Base-by-base conservation (phyloP, 1,140 invertebrate genomes). In the Aphaenogaster ashmeadi region DNA sequence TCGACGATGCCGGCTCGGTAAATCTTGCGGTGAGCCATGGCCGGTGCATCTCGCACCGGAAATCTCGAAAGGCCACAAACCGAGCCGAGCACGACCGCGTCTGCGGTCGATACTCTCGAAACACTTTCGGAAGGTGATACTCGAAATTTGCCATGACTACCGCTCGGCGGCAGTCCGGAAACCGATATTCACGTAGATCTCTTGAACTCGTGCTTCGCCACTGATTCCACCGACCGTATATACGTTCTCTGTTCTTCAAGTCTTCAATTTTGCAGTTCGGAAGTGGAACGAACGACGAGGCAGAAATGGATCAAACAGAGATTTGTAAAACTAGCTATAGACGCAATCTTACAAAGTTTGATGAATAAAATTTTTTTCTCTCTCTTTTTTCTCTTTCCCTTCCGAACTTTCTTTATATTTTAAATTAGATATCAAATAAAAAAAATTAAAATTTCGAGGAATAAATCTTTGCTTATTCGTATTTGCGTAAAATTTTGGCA, bases 11-110 rank as follows among this genome's bases (percentile, higher is more conserved):
- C 36, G 36, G 69, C n/a, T 62, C 8, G 62, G 69, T 77, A 89
- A 88, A 88, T 88, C 87, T 84, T 66, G 74, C 44, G 74, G 54
- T 38, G 33, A 21, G 8, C 44, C 21, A 33, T 33, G 62, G 41
- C 18, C 81, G 54, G 36, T 11, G 60, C 15, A 41, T 75, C 54
- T 74, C 41, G 71, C 80, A 11, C 8, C 80, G 80, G 80, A 84
- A 84, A 69, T 81, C 56, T 74, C 67, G 41, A 74, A 50, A 47
- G 87, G 67, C 38, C 87, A 41, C 69, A 87, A 47, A 58, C 33
- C 50, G 38, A 33, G 15, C 41, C 62, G 60, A 27, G 41, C 44
- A 47, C n/a, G 11, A 36, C 58, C 77, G 9, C 67, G 80, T 52
- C 15, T 62, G 78, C 78, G 54, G 67, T 83, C 67, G 67, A 74